Conservation (phyloP, 2,797 vertebrate species). For the Galago senegalensis region DNA sequence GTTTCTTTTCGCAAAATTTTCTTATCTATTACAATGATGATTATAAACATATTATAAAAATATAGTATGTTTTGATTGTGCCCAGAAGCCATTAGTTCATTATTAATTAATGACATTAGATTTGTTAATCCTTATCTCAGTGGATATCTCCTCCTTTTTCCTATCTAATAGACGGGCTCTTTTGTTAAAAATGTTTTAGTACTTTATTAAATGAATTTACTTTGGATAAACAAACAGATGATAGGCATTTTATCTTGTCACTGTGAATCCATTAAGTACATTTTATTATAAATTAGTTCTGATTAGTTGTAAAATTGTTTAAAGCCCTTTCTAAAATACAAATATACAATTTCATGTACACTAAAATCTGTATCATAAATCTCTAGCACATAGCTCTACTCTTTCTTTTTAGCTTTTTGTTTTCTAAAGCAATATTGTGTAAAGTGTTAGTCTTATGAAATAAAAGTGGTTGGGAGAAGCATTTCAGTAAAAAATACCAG, state of each 20-base stretch:
- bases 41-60: conserved; percentile 18
- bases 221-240: not conserved
- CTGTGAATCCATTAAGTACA: not conserved
- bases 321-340: not conserved
- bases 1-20: not conserved
- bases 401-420: not conserved
- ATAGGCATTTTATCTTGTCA: not conserved
- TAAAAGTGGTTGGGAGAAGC: not conserved
- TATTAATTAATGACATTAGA: not conserved
- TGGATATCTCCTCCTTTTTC: not conserved
- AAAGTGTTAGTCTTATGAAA: not conserved
- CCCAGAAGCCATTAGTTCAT: not conserved
- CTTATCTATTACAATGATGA: not conserved
- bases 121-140: not conserved
- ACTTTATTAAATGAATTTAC: not conserved
- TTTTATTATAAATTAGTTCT: conserved; percentile 1
- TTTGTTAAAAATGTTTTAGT: not conserved
- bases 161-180: not conserved
- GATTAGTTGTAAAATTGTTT: not conserved
- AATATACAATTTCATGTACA: not conserved
- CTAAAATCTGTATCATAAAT: not conserved
- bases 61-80: not conserved
- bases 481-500: not conserved
- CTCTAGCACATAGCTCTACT: not conserved
- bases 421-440: not conserved